phyloP scores from a whole-genome alignment of 2,888 invertebrate genomes.

The Hirtodrosophila trivittata region DNA sequence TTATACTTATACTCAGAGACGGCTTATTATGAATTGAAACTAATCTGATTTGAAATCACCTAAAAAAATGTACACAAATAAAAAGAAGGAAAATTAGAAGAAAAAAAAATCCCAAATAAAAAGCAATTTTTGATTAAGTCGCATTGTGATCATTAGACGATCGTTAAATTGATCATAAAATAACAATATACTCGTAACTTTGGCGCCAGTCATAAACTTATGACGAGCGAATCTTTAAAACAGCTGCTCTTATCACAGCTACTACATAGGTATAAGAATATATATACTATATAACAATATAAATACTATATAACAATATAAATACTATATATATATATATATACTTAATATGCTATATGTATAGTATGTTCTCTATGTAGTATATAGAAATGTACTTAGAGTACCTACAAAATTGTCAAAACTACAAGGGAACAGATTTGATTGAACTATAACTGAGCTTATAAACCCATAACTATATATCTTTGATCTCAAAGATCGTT shows the following conservation, averaged over 20 bases:
- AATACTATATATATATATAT: constrained; percentile 1
- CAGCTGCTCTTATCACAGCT: constrained; percentile 56
- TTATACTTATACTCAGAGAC: too few species aligned
- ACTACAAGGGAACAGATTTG: too few species aligned
- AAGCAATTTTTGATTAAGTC: constrained; percentile 18
- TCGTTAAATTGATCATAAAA: constrained; percentile 72
- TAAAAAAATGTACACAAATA: neutral
- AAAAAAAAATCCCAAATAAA: constrained; percentile 10
- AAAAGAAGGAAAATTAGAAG: neutral
- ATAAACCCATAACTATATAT: too few species aligned
- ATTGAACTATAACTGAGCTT: too few species aligned
- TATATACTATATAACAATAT: neutral
- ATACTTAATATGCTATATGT: neutral
- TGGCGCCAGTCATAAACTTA: constrained; percentile 81
- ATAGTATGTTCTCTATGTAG: neutral
- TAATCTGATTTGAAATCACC: neutral
- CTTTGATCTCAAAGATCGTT: too few species aligned
- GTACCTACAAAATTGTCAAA: too few species aligned
- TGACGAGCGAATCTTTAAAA: constrained; percentile 56
- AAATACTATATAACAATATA: constrained; percentile 1
- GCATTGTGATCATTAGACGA: constrained; percentile 53
- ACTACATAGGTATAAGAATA: neutral
- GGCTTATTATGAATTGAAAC: too few species aligned
- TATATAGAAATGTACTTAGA: constrained; percentile 12
- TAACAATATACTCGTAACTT: constrained; percentile 53